Evolutionary conservation across 1,140 invertebrate genomes (phyloP), one percentile per base, ranked within the genome.

Genomic region (Lepidurus couesii): DNA sequence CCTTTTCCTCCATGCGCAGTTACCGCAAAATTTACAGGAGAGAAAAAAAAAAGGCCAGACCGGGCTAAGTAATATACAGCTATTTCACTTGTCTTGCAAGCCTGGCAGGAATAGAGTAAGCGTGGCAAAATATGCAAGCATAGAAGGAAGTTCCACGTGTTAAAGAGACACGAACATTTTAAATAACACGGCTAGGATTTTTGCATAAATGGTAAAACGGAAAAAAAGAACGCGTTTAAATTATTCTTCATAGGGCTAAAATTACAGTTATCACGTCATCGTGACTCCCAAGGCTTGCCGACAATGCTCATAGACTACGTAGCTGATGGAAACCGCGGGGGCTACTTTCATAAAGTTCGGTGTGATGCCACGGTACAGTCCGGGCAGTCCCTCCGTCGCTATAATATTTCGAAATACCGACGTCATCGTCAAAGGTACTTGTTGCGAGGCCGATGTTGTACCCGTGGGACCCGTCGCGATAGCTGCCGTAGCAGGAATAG

Each of bases 241-340:
- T 47, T 47, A 65, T 65, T 65, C 16, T 65, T 21, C 21, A 65
- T 21, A 65, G 16, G 1, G 16, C 8, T 65, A 76, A 84, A 84
- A 11, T 82, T 74, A 47, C 79, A 79, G 44, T 80, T 75, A 75
- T 92, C 90, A 96, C 86, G 93, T 94, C 95, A 96, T 96, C 82
- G 92, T 91, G 16, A 96, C 93, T 42, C 95, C 95, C 53, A 98
- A 86, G 74, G 91, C 87, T 81, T 91, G 89, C 83, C 95, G 90
- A 43, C 92, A 90, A 83, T 92, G 91, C 87, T 99, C 98, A 86
- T 99, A 99, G 10, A 98, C 95, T n/a, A 98, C 93, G 85, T 98
- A 99, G 83, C 95, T 97, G 81, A 98, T 98, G 82, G 94, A 95
- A 77, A 98, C 97, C 74, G 97, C 95, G 16, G 97, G 97, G 7